Evolutionary conservation across 2,113 vertebrate genomes (phyloP), one percentile per base, ranked within the genome.

Genomic region (Nanorana parkeri): DNA sequence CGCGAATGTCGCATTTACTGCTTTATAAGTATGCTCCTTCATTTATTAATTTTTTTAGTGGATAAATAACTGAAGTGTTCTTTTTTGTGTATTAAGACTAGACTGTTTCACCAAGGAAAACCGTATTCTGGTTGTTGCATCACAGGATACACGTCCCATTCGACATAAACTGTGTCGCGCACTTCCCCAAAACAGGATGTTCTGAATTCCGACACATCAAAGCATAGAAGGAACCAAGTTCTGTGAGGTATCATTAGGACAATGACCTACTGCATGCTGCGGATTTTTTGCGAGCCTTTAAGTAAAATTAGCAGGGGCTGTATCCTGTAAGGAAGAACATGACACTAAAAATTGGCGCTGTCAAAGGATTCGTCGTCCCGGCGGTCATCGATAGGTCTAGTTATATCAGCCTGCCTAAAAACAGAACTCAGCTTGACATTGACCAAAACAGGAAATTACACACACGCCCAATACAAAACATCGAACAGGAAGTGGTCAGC

Each of bases 131-230:
- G 13, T 47, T 47, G 41, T 47, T 47, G 41, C 41, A 47, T 47
- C 41, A 11, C 41, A 47, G 2, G 41, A 47, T 47, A 13, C 41
- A 47, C 41, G 8, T 47, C 13, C 13, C 13, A 8, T 47, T 47
- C 41, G 11, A 47, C 11, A 47, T 47, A 10, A 32, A 24, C 7
- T 16, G 10, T 2, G 28, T 75, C 55, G 61, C 29, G 61, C 56
- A 47, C 28, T 76, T 74, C 28, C 73, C 29, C 29, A 15, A 26
- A 21, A 67, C 41, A 41, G 56, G 56, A 76, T 8, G n/a, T 63
- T 23, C 11, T 5, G 4, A 3, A 36, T 41, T n/a, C 28, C 17
- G 13, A 21, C 61, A 21, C 19, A 36, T 23, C 72, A 36, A 36
- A 55, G 61, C 10, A 26, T 17, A 0, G 24, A 28, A 17, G n/a